These are phyloP conservation scores for Drosophila leontia DNA, from an alignment of 1,140 invertebrate genomes.

Conservation along the genomic window DNA sequence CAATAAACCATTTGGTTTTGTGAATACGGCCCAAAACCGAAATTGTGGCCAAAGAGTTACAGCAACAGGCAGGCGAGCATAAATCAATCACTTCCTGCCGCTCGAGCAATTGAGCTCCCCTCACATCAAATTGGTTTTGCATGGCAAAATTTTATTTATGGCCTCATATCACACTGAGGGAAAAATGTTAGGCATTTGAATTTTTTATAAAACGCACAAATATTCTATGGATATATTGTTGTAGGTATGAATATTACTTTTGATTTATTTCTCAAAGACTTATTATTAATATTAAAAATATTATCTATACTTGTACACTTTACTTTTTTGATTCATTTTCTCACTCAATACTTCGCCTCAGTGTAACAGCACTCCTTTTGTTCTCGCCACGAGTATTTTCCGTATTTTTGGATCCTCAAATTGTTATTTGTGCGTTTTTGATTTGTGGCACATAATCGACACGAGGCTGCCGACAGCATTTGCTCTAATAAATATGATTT, in stretches of 20 bases:
- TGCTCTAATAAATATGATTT: constrained; percentile 76
- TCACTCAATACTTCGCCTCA: background rate
- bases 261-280: background rate
- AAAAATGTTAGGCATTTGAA: background rate
- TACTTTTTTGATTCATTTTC: background rate
- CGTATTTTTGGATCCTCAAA: constrained; percentile 38
- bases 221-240: no score
- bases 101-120: constrained; percentile 57
- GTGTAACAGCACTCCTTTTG: constrained; percentile 31
- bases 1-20: constrained; percentile 71
- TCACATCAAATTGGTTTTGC: constrained; percentile 68
- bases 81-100: constrained; percentile 80
- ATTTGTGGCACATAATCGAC: constrained; percentile 64
- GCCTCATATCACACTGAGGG: constrained; percentile 3
- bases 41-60: constrained; percentile 67
- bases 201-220: no score
- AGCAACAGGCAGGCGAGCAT: constrained; percentile 40
- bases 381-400: constrained; percentile 41
- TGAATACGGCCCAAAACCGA: constrained; percentile 59
- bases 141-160: constrained; percentile 60
- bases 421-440: constrained; percentile 66
- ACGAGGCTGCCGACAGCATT: constrained; percentile 37
- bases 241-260: background rate
- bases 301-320: background rate
- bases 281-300: background rate